Base-by-base conservation (phyloP, 2,113 vertebrate species). In the Chunga burmeisteri region DNA sequence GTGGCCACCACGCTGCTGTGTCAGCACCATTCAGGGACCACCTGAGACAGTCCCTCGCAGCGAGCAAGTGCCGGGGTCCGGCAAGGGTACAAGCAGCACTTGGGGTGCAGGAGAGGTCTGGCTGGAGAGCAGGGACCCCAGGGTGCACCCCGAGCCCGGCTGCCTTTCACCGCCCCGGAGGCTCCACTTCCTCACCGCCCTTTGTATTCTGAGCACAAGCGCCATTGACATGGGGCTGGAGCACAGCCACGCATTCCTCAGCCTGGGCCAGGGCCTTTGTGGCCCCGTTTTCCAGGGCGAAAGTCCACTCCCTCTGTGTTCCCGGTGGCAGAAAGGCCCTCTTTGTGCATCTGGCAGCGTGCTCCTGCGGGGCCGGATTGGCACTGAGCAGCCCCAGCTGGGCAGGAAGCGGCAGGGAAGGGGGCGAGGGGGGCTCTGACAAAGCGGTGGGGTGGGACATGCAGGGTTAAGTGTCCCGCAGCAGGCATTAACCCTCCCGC, bases 321-420 rank as follows among this genome's bases (percentile, higher is more conserved):
- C 97, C 93, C 78, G 20, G 96, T 96, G 93, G 93, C 97, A 98
- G 92, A 98, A 98, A 97, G 97, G 95, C 97, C 92, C 79, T 96
- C 97, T 98, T 98, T 98, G 97, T 98, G 97, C 93, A 73, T 77
- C 94, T 77, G 94, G 92, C 97, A 96, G 90, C 11, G 15, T 85
- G 90, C 93, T 94, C 72, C 95, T 92, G 88, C 61, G 1, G 59
- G 81, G 93, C 95, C 49, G 96, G n/a, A 92, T 98, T 98, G 98
- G 98, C 98, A 98, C 96, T 79, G 71, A 98, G 95, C 97, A 97
- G 97, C 97, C 97, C 98, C 98, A 98, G 98, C 98, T 98, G 98
- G 98, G 98, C 98, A 98, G 98, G 98, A 98, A 98, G 98, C 85
- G 58, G 95, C 96, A 83, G 91, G 91, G 95, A 95, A 95, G 97